These are phyloP conservation scores for Lasioglossum malachurum DNA, from an alignment of 2,888 invertebrate genomes.

Conservation along the genomic window DNA sequence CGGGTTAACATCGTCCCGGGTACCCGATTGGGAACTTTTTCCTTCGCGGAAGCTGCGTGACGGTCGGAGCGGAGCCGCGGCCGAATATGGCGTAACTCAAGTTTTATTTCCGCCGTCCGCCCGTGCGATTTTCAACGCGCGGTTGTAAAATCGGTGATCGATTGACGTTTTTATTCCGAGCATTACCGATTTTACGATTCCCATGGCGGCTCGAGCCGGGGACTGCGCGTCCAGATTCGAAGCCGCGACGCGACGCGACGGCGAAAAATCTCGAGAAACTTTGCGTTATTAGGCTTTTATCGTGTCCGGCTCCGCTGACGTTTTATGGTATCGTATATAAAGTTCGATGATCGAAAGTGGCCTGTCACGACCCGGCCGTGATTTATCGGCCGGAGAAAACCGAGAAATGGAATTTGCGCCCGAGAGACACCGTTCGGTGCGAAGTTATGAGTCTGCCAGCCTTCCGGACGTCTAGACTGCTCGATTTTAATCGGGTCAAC, in stretches of 20 bases:
- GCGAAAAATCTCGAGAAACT: slow-evolving; percentile 28
- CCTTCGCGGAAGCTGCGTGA: background rate
- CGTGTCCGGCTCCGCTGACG: background rate
- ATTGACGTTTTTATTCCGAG: slow-evolving; percentile 68
- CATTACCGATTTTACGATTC: slow-evolving; percentile 61
- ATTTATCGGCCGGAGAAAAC: background rate
- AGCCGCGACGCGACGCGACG: slow-evolving; percentile 3
- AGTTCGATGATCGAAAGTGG: slow-evolving; percentile 17
- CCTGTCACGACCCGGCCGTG: background rate
- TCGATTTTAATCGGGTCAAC: background rate
- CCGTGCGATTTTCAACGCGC: slow-evolving; percentile 44
- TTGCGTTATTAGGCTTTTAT: slow-evolving; percentile 41
- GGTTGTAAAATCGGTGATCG: slow-evolving; percentile 66
- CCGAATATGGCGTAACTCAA: slow-evolving; percentile 53
- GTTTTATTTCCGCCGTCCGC: slow-evolving; percentile 55
- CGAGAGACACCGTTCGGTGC: background rate
- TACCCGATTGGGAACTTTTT: slow-evolving; percentile 12
- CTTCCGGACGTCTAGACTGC: background rate
- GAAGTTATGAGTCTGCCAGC: background rate
- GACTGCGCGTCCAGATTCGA: background rate
- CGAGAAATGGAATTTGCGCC: background rate
- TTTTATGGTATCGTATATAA: slow-evolving; percentile 2
- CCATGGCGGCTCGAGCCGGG: background rate
- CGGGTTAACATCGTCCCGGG: slow-evolving; percentile 36
- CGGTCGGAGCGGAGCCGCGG: slow-evolving; percentile 13